Evolutionary conservation across 2,888 invertebrate genomes (phyloP).

Genomic region (Agrilus cyanescens): DNA sequence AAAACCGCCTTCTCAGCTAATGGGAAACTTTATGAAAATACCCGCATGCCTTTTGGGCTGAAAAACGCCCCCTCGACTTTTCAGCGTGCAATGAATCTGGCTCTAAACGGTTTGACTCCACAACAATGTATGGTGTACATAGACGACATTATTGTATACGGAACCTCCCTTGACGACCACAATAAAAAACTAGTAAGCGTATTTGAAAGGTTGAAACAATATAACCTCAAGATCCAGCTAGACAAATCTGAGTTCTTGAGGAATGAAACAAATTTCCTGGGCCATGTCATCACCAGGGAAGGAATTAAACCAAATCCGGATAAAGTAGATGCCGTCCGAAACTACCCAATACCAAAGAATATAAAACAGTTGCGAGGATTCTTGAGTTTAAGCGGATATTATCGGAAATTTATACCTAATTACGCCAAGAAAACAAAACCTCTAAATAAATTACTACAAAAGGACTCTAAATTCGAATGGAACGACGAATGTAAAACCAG

Average conservation of each 20-base stretch:
- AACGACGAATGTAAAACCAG: background rate
- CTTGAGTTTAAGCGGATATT: too few species aligned
- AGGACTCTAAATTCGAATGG: too few species aligned
- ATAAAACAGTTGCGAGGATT: background rate
- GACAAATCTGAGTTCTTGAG: conserved; percentile 16
- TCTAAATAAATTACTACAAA: too few species aligned
- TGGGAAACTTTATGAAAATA: conserved; percentile 19
- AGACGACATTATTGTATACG: conserved; percentile 25
- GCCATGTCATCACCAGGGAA: too few species aligned
- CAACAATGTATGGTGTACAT: conserved; percentile 23
- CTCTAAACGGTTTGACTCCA: conserved; percentile 18
- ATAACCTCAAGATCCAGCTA: too few species aligned
- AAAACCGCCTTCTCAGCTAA: conserved; percentile 18
- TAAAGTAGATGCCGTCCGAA: conserved; percentile 1
- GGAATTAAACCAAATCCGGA: conserved; percentile 1
- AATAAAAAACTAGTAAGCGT: conserved; percentile 8
- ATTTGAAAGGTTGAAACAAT: conserved; percentile 3
- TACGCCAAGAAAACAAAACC: too few species aligned
- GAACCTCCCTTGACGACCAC: conserved; percentile 17
- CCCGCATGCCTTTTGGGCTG: conserved; percentile 20
- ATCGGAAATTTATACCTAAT: too few species aligned
- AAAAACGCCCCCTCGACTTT: conserved; percentile 22
- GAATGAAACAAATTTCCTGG: conserved; percentile 1
- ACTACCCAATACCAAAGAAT: conserved; percentile 1
- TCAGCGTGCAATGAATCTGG: conserved; percentile 20